Conservation (phyloP, 2,888 invertebrate genomes). For the Drosophila subsilvestris region DNA sequence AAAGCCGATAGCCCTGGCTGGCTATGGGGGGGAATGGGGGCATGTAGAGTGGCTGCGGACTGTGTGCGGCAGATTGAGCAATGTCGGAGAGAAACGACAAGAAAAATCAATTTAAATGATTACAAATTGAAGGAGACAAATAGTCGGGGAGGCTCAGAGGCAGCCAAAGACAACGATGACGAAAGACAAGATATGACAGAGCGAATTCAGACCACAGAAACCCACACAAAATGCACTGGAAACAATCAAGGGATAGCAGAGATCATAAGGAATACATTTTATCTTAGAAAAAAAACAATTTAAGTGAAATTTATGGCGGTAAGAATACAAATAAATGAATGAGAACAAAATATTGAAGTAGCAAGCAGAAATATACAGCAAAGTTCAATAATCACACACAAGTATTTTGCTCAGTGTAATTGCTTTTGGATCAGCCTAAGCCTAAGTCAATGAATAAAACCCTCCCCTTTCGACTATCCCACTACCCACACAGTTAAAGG, state of each 20-base stretch:
- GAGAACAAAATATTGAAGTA: neutral
- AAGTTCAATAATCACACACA: too few relatives aligned
- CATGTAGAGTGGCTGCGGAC: constrained; percentile 22
- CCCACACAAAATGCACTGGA: constrained; percentile 32
- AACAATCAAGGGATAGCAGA: constrained; percentile 7
- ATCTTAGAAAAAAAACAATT: too few relatives aligned
- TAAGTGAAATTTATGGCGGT: too few relatives aligned
- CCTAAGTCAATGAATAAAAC: neutral
- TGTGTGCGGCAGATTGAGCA: constrained; percentile 43
- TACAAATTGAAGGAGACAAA: constrained; percentile 75
- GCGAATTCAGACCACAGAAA: constrained; percentile 14
- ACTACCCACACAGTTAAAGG: constrained; percentile 14
- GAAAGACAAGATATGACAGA: constrained; percentile 37
- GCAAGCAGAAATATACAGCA: neutral
- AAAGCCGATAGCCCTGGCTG: constrained; percentile 1
- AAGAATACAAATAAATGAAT: too few relatives aligned
- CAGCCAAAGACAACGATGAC: constrained; percentile 44
- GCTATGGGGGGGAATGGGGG: constrained; percentile 28
- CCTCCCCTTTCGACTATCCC: constrained; percentile 4
- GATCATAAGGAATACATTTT: too few relatives aligned
- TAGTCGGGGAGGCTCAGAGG: constrained; percentile 43
- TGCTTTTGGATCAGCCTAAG: constrained; percentile 38
- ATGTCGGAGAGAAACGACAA: constrained; percentile 58
- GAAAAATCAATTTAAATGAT: constrained; percentile 80
- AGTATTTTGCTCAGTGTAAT: constrained; percentile 47